Evolutionary conservation across 2,797 vertebrate species (phyloP), one percentile per base, ranked within the genome.

Genomic region (Australoheros facetus): DNA sequence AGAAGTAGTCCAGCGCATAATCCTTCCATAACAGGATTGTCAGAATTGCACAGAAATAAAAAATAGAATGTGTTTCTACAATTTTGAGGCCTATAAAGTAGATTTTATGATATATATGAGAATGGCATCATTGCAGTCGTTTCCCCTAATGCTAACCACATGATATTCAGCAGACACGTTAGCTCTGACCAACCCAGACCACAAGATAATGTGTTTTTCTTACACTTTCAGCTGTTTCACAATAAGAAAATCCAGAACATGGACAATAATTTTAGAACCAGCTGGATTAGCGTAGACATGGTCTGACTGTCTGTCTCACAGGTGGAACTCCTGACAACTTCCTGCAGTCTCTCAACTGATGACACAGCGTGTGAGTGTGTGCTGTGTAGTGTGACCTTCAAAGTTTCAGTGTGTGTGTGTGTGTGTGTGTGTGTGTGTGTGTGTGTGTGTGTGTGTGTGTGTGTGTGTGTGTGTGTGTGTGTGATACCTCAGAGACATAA

Each of bases 401-500:
- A 60, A 82, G 77, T 77, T 72, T 75, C 19, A 66, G 83, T 78
- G 26, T 80, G 77, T 54, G 73, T 73, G 39, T 4, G 37, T 45
- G 23, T 66, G 54, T 45, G 42, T 45, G 23, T 66, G 54, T 45
- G 83, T 78, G 26, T 80, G 77, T 54, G 73, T 73, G 39, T 4
- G 37, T 45, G 23, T 66, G 54, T 45, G 42, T 45, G 23, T 66
- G 54, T 45, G 42, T 45, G 42, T 48, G 42, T 45, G 42, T 45
- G 42, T 48, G 42, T 45, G 42, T 48, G 42, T 45, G 45, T 17
- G 45, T 51, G 28, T 30, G 42, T 17, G 56, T 56, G 75, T 57
- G 64, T 71, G 74, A 85, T 89, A 88, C 90, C 83, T 85, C 70
- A 62, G 87, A 91, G 89, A 93, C 82, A 78, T 16, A 39, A 88